Evolutionary conservation across 2,888 invertebrate genomes (phyloP).

Genomic region (Drosophila nigricruria): DNA sequence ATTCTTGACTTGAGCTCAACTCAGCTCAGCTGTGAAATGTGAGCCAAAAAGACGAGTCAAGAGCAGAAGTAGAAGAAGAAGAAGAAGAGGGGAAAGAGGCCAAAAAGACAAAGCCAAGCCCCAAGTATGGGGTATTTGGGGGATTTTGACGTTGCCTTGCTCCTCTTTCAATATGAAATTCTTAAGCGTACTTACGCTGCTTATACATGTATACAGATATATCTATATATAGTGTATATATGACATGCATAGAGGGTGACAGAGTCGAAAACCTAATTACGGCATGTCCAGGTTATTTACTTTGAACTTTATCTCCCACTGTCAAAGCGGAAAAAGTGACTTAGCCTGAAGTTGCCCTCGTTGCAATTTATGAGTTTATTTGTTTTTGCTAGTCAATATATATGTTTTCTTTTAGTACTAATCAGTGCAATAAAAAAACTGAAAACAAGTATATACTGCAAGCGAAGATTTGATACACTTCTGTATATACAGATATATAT

Average conservation of each 20-base stretch:
- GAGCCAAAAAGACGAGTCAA: constrained; percentile 46
- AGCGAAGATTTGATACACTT: constrained; percentile 3
- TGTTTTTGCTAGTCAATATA: constrained; percentile 19
- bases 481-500: not conserved
- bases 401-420: constrained; percentile 13
- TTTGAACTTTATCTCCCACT: constrained; percentile 20
- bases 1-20: constrained; percentile 62
- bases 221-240: not conserved
- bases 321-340: constrained; percentile 48
- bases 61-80: constrained; percentile 1
- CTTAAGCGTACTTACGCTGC: constrained; percentile 68
- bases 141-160: constrained; percentile 51
- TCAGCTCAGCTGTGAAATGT: constrained; percentile 60
- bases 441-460: not conserved
- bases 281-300: constrained; percentile 24
- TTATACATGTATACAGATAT: constrained; percentile 1
- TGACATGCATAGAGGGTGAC: constrained; percentile 26
- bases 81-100: not conserved
- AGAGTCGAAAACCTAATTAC: constrained; percentile 11
- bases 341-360: constrained; percentile 36
- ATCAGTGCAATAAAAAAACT: constrained; percentile 31
- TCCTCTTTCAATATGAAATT: constrained; percentile 63
- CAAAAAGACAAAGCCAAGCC: constrained; percentile 31
- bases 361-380: constrained; percentile 62
- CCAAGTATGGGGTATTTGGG: constrained; percentile 16